phyloP scores from a whole-genome alignment of 2,797 vertebrate species.

The Scomberomorus guttatus region DNA sequence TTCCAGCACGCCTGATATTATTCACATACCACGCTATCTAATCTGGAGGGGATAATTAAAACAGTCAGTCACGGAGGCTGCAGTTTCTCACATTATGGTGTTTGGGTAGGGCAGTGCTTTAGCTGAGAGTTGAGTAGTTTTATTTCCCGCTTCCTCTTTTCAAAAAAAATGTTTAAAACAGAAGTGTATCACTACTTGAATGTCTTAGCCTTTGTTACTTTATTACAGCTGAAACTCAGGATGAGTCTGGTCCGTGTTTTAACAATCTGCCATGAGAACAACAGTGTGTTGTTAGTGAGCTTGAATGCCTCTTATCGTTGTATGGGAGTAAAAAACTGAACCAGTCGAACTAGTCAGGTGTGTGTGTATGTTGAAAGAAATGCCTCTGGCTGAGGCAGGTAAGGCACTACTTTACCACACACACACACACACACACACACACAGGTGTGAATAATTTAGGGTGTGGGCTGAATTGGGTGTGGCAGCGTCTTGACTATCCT shows the following conservation, averaged over 20 bases:
- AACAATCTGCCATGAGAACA: background rate
- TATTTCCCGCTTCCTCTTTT: background rate
- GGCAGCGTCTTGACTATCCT: background rate
- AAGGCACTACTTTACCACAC: constrained; percentile 11
- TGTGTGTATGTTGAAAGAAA: constrained; percentile 12
- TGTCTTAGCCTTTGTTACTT: background rate
- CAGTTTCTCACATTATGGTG: background rate
- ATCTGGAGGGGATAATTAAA: background rate
- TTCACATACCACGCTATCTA: background rate
- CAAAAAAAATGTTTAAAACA: no score
- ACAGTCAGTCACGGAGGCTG: background rate
- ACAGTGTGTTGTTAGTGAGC: background rate
- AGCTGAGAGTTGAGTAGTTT: background rate
- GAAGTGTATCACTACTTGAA: no score
- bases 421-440: constrained; percentile 15
- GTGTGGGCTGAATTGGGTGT: constrained; percentile 47
- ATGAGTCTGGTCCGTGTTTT: background rate
- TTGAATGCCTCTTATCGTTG: background rate
- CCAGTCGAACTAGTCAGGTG: constrained; percentile 53
- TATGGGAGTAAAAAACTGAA: constrained; percentile 8
- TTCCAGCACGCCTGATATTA: background rate
- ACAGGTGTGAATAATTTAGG: constrained; percentile 72
- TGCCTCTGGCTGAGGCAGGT: constrained; percentile 38
- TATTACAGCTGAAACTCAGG: background rate
- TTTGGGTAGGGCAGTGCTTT: background rate